Evolutionary conservation across 2,797 vertebrate species (phyloP).

Genomic region (Galaxias olidus): DNA sequence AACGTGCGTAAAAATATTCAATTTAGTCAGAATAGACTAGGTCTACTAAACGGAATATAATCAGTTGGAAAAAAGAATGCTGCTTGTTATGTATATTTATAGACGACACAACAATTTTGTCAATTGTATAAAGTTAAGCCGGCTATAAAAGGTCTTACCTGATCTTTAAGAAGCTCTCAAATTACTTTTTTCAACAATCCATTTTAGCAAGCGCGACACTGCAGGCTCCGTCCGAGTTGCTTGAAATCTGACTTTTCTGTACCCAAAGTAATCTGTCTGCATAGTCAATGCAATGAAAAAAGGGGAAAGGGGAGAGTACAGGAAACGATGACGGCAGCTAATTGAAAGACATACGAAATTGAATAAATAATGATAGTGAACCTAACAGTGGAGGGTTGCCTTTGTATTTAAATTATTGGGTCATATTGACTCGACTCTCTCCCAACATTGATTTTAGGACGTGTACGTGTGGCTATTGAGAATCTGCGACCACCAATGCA

Average conservation of each 20-base stretch:
- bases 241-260: slow-evolving; percentile 48
- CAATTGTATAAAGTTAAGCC: too few relatives aligned
- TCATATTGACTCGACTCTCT: too few relatives aligned
- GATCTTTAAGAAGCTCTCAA: slow-evolving; percentile 17
- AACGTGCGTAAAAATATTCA: too few relatives aligned
- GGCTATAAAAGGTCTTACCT: slow-evolving; percentile 38
- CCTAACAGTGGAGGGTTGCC: too few relatives aligned
- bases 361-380: slow-evolving; percentile 11
- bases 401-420: too few relatives aligned
- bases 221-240: slow-evolving; percentile 50
- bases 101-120: too few relatives aligned
- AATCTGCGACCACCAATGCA: too few relatives aligned
- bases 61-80: too few relatives aligned
- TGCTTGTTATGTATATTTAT: not conserved
- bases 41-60: too few relatives aligned
- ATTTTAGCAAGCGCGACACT: slow-evolving; percentile 50
- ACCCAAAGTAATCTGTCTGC: slow-evolving; percentile 58
- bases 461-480: too few relatives aligned
- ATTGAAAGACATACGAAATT: slow-evolving; percentile 57
- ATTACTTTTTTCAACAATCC: slow-evolving; percentile 62
- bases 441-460: too few relatives aligned
- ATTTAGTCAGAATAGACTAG: too few relatives aligned
- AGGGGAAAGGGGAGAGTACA: slow-evolving; percentile 67
- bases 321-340: slow-evolving; percentile 83
- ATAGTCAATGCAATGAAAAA: slow-evolving; percentile 46